Conservation (phyloP, 2,113 vertebrate species). For the Vulpes ferrilata region DNA sequence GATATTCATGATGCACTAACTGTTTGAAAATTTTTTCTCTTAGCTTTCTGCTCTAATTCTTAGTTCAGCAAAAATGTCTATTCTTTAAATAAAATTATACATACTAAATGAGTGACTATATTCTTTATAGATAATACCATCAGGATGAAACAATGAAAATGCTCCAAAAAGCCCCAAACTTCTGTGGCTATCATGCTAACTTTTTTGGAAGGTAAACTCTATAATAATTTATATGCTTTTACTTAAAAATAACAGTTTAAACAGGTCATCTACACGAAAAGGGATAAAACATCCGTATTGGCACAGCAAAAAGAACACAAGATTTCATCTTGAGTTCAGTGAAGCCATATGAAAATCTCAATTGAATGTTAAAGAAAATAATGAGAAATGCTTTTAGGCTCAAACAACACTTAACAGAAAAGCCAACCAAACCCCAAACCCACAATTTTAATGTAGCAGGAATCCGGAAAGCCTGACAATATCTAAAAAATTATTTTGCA, state of each 20-base stretch:
- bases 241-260: background rate
- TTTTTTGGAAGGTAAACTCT: background rate
- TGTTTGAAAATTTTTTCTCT: background rate
- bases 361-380: constrained; percentile 76
- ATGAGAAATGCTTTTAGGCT: constrained; percentile 76
- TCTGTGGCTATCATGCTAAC: background rate
- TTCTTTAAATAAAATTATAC: background rate
- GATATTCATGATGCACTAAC: background rate
- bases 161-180: background rate
- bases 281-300: background rate
- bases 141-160: background rate
- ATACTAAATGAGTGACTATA: background rate
- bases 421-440: constrained; percentile 43
- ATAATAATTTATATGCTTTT: background rate
- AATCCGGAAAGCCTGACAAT: constrained; percentile 63
- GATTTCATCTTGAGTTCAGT: constrained; percentile 59
- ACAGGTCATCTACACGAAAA: background rate
- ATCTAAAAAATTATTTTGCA: constrained; percentile 36
- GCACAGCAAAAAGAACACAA: constrained; percentile 58
- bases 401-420: constrained; percentile 79
- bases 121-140: background rate
- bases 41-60: background rate
- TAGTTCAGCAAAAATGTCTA: background rate
- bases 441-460: constrained; percentile 38
- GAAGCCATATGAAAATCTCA: constrained; percentile 69